Conservation (phyloP, 2,888 invertebrate genomes). For the Nemotelus pantherinus region DNA sequence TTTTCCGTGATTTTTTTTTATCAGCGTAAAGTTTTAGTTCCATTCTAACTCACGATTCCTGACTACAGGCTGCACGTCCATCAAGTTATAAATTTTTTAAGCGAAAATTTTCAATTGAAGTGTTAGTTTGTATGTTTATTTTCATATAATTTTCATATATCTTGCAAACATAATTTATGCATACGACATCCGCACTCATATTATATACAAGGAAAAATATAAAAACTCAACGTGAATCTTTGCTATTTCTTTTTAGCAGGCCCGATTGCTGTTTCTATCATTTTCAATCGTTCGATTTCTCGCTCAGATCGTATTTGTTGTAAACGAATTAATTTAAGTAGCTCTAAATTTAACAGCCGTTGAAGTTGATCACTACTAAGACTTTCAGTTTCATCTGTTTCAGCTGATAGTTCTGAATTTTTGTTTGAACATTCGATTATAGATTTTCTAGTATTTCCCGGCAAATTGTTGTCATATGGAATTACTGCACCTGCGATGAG, state of each 20-base stretch:
- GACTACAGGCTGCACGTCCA: too few relatives aligned
- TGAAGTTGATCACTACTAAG: conserved; percentile 3
- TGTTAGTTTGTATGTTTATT: too few relatives aligned
- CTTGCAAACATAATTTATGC: too few relatives aligned
- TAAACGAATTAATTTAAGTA: conserved; percentile 26
- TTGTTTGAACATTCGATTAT: neutral
- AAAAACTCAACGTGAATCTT: neutral
- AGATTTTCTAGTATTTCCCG: neutral
- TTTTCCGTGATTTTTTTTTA: too few relatives aligned
- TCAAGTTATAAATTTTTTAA: too few relatives aligned
- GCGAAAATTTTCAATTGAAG: too few relatives aligned
- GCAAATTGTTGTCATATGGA: neutral
- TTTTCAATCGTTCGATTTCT: neutral
- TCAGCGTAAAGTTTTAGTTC: too few relatives aligned
- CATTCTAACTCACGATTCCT: too few relatives aligned
- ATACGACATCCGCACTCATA: neutral
- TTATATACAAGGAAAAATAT: neutral
- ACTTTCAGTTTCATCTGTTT: conserved; percentile 6
- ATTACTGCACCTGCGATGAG: neutral
- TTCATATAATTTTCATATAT: too few relatives aligned
- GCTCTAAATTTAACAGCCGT: conserved; percentile 9
- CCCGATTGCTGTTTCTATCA: neutral
- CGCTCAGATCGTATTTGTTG: conserved; percentile 3
- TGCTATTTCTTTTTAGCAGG: neutral
- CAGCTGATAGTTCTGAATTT: neutral